These are phyloP conservation scores for Drosophila falleni DNA, from an alignment of 2,888 invertebrate species.

Conservation along the genomic window DNA sequence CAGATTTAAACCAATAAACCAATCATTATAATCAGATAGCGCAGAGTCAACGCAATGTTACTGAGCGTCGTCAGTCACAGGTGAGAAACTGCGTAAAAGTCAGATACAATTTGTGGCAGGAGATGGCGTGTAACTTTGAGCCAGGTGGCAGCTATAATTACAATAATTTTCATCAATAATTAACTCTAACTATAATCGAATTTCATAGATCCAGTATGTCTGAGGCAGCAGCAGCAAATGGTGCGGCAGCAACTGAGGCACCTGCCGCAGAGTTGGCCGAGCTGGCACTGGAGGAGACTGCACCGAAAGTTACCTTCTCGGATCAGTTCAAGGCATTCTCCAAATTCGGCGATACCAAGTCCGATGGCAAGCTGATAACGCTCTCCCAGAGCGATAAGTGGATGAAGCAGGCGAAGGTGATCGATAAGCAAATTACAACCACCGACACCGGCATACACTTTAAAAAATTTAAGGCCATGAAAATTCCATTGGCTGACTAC, in stretches of 20 bases:
- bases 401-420: slow-evolving; percentile 96
- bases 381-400: slow-evolving; percentile 97
- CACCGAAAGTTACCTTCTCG: slow-evolving; percentile 86
- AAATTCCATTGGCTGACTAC: slow-evolving; percentile 91
- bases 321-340: slow-evolving; percentile 92
- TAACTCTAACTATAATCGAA: not conserved
- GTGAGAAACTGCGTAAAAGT: slow-evolving; percentile 55
- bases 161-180: slow-evolving; percentile 1
- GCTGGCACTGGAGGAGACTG: slow-evolving; percentile 82
- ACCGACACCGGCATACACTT: slow-evolving; percentile 96
- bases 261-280: slow-evolving; percentile 83
- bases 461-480: slow-evolving; percentile 94
- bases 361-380: slow-evolving; percentile 93
- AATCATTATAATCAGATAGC: slow-evolving; percentile 4
- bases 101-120: not conserved
- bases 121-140: slow-evolving; percentile 7
- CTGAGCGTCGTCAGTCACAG: slow-evolving; percentile 73
- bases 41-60: slow-evolving; percentile 57
- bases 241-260: slow-evolving; percentile 64
- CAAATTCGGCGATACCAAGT: slow-evolving; percentile 94
- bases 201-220: slow-evolving; percentile 73
- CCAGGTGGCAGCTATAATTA: slow-evolving; percentile 7
- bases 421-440: slow-evolving; percentile 94
- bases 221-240: slow-evolving; percentile 63
- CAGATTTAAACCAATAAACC: slow-evolving; percentile 25